phyloP scores from a whole-genome alignment of 2,888 invertebrate genomes.

The Tachina fera region DNA sequence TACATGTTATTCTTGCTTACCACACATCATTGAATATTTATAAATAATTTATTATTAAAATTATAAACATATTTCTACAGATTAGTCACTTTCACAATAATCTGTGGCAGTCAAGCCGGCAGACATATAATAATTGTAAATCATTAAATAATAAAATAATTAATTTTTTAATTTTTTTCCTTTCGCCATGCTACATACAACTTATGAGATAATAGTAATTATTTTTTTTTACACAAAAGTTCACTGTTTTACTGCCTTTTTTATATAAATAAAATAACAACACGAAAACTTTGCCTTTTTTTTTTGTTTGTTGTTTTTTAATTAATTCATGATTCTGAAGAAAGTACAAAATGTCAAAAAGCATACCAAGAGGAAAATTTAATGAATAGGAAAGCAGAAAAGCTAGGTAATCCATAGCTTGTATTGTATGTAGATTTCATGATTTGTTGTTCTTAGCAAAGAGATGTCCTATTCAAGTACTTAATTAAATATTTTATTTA shows the following conservation, averaged over 20 bases:
- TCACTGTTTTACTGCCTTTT: conserved; percentile 5
- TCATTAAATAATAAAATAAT: conserved; percentile 45
- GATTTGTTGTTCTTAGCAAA: no score
- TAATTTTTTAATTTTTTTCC: not conserved
- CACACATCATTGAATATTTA: conserved; percentile 31
- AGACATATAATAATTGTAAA: conserved; percentile 29
- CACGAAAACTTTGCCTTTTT: not conserved
- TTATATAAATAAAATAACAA: not conserved
- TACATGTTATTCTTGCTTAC: not conserved
- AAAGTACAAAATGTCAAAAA: not conserved
- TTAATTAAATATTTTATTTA: no score
- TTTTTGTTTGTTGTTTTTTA: not conserved
- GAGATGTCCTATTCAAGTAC: no score
- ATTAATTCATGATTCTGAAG: not conserved
- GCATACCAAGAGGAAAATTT: no score
- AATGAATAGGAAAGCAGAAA: no score
- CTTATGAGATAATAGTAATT: conserved; percentile 20
- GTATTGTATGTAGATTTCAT: no score
- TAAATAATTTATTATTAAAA: conserved; percentile 39
- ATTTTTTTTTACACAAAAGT: not conserved
- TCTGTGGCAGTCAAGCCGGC: conserved; percentile 15
- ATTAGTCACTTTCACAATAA: conserved; percentile 50
- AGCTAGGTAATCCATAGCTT: no score
- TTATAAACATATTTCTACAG: conserved; percentile 10
- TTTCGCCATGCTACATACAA: not conserved